Base-by-base conservation (phyloP, 2,888 invertebrate species). In the Atethmia centrago region DNA sequence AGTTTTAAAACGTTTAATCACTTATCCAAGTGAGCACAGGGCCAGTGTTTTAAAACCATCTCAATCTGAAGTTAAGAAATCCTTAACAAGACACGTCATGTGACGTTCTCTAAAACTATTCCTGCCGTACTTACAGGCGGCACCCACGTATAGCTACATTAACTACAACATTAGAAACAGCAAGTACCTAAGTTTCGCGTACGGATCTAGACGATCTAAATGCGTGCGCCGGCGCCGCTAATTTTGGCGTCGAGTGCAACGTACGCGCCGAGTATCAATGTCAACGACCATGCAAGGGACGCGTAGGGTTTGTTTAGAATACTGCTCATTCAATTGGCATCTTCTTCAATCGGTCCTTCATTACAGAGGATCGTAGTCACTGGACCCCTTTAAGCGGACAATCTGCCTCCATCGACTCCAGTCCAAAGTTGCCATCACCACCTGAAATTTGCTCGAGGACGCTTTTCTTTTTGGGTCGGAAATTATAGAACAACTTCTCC, bases 201-300 rank as follows among this genome's bases (percentile, higher is more conserved):
- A 53, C 74, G 63, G 70, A 85, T 85, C 85, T 85, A 85, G 86
- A 86, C 83, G 79, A 56, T 85, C 79, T 83, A 80, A 71, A 82
- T 73, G 58, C 80, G 81, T 81, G 83, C 79, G 84, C 59, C 79
- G 87, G 64, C 84, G 80, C 74, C 28, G 70, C 85, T 86, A 87
- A 86, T 79, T 86, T 87, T 80, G 85, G 87, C 79, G 42, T 28
- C 42, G 82, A 80, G 86, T 78, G 86, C 86, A 86, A 85, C 42
- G 86, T 55, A 76, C 86, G 66, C 74, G 74, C 65, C 64, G 79
- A 83, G 65, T 74, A 86, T 87, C 86, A 86, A 86, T 86, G 86
- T 86, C 86, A 86, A 87, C 84, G 86, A 86, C 87, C 83, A 83
- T 75, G 71, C 78, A 70, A 83, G 81, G 77, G 71, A 77, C 79